phyloP scores from a whole-genome alignment of 23 tunicate species.

The Trididemnum clinides region DNA sequence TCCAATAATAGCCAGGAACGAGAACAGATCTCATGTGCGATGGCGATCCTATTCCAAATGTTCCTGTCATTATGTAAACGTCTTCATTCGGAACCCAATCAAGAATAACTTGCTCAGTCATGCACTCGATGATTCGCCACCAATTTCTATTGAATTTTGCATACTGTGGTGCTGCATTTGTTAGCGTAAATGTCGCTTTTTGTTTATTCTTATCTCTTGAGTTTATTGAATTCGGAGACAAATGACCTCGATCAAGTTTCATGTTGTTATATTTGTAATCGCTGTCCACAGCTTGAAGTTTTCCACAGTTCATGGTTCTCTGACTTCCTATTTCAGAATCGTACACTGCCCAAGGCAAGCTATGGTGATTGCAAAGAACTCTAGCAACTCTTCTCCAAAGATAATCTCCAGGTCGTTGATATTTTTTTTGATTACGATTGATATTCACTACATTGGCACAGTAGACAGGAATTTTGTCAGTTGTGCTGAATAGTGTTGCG shows the following conservation, averaged over 20 bases:
- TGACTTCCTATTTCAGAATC: constrained; percentile 27
- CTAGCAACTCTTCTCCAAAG: constrained; percentile 72
- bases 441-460: constrained; percentile 67
- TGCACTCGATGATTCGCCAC: constrained; percentile 89
- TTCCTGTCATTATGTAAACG: constrained; percentile 86
- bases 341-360: constrained; percentile 16
- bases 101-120: constrained; percentile 57
- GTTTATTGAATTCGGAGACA: constrained; percentile 88
- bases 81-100: constrained; percentile 60
- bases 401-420: constrained; percentile 48
- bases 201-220: constrained; percentile 64
- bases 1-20: constrained; percentile 96
- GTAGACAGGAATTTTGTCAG: constrained; percentile 72
- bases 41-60: constrained; percentile 50
- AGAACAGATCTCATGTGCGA: constrained; percentile 66
- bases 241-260: constrained; percentile 83
- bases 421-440: background rate
- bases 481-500: constrained; percentile 70
- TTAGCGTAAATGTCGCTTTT: constrained; percentile 79
- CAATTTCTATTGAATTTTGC: constrained; percentile 64
- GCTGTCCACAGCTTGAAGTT: constrained; percentile 55
- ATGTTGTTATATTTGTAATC: constrained; percentile 72
- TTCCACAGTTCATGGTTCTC: constrained; percentile 40
- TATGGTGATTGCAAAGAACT: constrained; percentile 32
- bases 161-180: constrained; percentile 98